Base-by-base conservation (phyloP, 2,797 vertebrate species). In the Pantherophis vulpinus region DNA sequence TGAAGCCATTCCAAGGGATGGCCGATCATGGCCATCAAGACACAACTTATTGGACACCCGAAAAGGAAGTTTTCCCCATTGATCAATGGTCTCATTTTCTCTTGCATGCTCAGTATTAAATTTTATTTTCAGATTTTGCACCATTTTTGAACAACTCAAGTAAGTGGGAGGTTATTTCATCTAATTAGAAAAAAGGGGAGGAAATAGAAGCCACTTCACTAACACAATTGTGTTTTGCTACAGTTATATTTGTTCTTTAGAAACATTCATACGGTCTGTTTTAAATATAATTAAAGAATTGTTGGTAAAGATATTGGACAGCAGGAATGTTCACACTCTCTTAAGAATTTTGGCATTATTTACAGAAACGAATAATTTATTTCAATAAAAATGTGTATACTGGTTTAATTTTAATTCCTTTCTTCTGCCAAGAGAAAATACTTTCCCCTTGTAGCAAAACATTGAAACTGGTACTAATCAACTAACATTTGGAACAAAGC, bases 61-160 rank as follows among this genome's bases (percentile, higher is more conserved):
- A 95, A 96, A 63, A 61, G 60, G 60, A 92, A 94, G 88, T 88
- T 95, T 58, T 95, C 20, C 3, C 93, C 55, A 93, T 61, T 51
- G 87, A n/a, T 61, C 18, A 79, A 92, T 95, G 94, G 93, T 37
- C 86, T 63, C 90, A 61, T 96, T 96, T 56, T 37, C 92, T 83
- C 74, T 95, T 32, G 95, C 97, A 96, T 97, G 91, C 96, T 98
- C 97, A 98, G 98, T 93, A 94, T 97, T 93, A 97, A 98, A 98
- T 98, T 99, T 98, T 98, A 97, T 98, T 99, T 98, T 96, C 99
- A 99, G 99, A 98, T 99, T 98, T 96, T 97, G 96, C 97, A 92
- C 97, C 98, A 96, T 98, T 98, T 97, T 97, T 98, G 98, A 98
- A 94, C 98, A 98, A 94, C 97, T 97, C 98, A 98, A 97, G 99